A percentile compares a stretch with the other conserved stretches of the same genome.
Evolutionary conservation across 2,113 vertebrate genomes (phyloP).

Genomic region (Rhinoderma darwinii): DNA sequence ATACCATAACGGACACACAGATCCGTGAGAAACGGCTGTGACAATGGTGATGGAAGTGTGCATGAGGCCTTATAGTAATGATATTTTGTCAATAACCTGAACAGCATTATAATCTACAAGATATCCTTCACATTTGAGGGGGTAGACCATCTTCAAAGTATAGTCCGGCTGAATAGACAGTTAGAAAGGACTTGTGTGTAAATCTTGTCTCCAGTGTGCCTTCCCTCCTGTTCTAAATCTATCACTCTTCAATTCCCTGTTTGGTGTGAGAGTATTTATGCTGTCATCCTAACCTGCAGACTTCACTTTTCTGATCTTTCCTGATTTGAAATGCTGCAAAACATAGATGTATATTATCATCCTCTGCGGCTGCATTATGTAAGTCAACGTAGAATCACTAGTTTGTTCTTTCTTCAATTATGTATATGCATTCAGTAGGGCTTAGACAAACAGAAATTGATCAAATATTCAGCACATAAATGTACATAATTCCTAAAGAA

Average conservation of each 20-base stretch:
- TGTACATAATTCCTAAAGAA: not conserved
- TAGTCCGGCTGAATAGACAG: slow-evolving; percentile 5
- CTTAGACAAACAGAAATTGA: not conserved
- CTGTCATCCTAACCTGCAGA: slow-evolving; percentile 25
- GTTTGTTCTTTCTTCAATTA: not conserved
- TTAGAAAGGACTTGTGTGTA: not conserved
- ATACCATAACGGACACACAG: no score
- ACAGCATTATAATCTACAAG: no score
- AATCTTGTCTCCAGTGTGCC: slow-evolving; percentile 12
- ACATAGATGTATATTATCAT: slow-evolving; percentile 7
- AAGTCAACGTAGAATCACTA: slow-evolving; percentile 17
- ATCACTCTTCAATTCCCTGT: slow-evolving; percentile 2
- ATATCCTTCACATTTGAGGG: not conserved
- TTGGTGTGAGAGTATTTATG: slow-evolving; percentile 33
- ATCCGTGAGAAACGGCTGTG: no score
- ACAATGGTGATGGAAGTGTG: no score
- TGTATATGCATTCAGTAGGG: not conserved
- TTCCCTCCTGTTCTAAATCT: slow-evolving; percentile 15
- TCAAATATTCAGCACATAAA: not conserved
- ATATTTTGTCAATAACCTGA: not conserved
- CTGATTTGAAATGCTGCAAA: slow-evolving; percentile 29
- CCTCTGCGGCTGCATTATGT: not conserved
- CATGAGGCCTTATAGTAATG: no score
- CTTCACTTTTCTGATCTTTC: slow-evolving; percentile 28
- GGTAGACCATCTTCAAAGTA: not conserved